Base-by-base conservation (phyloP, 2,113 vertebrate genomes). In the Mirounga angustirostris region DNA sequence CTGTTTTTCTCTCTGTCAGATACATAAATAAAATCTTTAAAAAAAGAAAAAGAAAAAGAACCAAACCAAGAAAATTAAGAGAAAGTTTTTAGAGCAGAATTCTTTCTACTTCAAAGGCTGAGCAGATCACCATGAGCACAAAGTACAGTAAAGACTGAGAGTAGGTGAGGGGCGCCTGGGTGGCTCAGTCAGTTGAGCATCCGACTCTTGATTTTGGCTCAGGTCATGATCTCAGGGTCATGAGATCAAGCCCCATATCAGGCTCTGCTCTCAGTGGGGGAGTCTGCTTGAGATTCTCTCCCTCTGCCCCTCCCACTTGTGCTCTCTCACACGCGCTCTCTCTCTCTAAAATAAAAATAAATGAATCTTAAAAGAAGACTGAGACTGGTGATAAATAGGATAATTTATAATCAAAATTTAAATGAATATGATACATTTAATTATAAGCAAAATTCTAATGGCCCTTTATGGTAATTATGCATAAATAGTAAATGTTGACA, bases 331-430 rank as follows among this genome's bases (percentile, higher is more conserved):
- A 69, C 0, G 4, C 0, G 9, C 18, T 21, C 67, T 69, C 33
- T 69, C 67, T 19, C 65, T 69, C 67, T 19, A 19, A 69, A 36
- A 69, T 36, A 36, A 69, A 69, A 69, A 69, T 69, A 67, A 69
- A n/a, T 69, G 36, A 19, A 69, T 69, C 33, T 21, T 69, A 21
- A 69, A 69, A 19, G 71, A 80, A 80, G 28, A 87, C 73, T 21
- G 18, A 84, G 26, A 26, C 88, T 40, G 8, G 26, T 93, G 33
- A 83, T 89, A 86, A 91, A 88, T 74, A 22, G 14, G 4, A 89
- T 91, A 89, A 90, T 93, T 82, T 92, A 79, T 63, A 87, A 87
- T 71, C 30, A 87, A 61, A 76, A n/a, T 73, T 95, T 97, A 36
- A 88, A 90, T 93, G 82, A 87, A 79, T 5, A 4, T 92, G 63